Base-by-base conservation (phyloP, 2,888 invertebrate species). In the Athetis lepigone region DNA sequence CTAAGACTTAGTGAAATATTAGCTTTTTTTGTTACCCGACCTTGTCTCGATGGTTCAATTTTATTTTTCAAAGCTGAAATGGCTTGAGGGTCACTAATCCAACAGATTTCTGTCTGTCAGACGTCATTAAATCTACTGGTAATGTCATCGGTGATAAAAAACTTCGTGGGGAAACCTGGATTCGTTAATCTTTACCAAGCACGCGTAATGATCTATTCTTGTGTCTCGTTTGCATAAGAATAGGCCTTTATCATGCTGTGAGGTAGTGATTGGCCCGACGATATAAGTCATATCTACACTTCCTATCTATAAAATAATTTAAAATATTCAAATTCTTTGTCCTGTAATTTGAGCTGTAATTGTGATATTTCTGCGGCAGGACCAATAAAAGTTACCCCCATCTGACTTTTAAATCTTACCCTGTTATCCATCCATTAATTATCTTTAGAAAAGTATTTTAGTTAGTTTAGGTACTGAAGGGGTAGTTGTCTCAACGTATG, bases 1-100 rank as follows among this genome's bases (percentile, higher is more conserved):
- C 8, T 70, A 62, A 55, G 68, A 40, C 70, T 50, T 13, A 47
- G 29, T 67, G 43, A 68, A 68, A 70, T 68, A 62, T 70, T 70
- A 68, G 43, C 39, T 62, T 27, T 49, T 51, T 69, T 58, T 66
- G 49, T 11, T 39, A 23, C 13, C 36, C 49, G 23, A 39, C 25
- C 39, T 21, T 13, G 9, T 18, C 27, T 23, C 1, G 19, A 13
- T 7, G 23, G 39, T 11, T 25, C 13, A 8, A 18, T 25, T 33
- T 51, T 29, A 9, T 36, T 66, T 57, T 18, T 36, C 16, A 16
- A 13, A 25, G 13, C 0, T 23, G 5, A 2, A 27, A 33, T 16
- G 23, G 8, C 19, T 13, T 23, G 18, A 5, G 23, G 27, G 7
- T 40, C 11, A 11, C 19, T n/a, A 13, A 2, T 3, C 23, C 18